These are phyloP conservation scores for Caenorhabditis becei DNA, from an alignment of 2,888 invertebrate species.

Conservation along the genomic window DNA sequence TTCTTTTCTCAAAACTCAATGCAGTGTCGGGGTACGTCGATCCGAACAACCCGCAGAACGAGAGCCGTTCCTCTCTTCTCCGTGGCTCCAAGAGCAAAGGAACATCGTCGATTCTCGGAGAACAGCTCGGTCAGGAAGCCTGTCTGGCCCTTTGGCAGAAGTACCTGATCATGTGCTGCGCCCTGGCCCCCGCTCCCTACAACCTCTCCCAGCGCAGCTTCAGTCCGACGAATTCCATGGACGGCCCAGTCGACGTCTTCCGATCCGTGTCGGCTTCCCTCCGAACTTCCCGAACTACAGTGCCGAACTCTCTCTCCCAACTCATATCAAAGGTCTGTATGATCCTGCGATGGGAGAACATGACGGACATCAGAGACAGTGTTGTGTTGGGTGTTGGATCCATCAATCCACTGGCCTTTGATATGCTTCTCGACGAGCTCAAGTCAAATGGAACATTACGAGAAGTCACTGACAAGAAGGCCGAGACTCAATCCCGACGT, in stretches of 20 bases:
- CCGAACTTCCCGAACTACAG: conserved; percentile 54
- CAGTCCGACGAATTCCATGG: conserved; percentile 85
- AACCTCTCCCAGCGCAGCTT: conserved; percentile 87
- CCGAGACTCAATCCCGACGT: conserved; percentile 94
- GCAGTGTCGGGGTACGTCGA: conserved; percentile 94
- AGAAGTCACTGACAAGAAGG: conserved; percentile 86
- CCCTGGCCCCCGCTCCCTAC: conserved; percentile 90
- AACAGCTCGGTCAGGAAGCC: conserved; percentile 85
- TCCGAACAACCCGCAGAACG: conserved; percentile 92
- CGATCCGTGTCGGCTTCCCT: conserved; percentile 70
- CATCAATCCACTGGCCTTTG: conserved; percentile 94
- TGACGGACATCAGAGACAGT: conserved; percentile 93
- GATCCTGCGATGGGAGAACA: conserved; percentile 91
- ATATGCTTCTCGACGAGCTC: conserved; percentile 97
- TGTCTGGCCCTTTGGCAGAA: conserved; percentile 92
- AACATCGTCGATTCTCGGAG: conserved; percentile 73
- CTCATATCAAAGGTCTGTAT: conserved; percentile 83
- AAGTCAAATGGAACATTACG: conserved; percentile 88
- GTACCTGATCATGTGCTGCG: conserved; percentile 94
- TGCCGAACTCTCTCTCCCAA: conserved; percentile 61
- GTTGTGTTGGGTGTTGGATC: conserved; percentile 93
- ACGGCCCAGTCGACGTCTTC: conserved; percentile 64
- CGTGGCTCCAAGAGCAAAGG: conserved; percentile 85
- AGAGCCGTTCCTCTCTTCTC: conserved; percentile 94
- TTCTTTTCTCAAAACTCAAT: conserved; percentile 92